Base-by-base conservation (phyloP, 2,888 invertebrate species). In the Tipula vernalis region DNA sequence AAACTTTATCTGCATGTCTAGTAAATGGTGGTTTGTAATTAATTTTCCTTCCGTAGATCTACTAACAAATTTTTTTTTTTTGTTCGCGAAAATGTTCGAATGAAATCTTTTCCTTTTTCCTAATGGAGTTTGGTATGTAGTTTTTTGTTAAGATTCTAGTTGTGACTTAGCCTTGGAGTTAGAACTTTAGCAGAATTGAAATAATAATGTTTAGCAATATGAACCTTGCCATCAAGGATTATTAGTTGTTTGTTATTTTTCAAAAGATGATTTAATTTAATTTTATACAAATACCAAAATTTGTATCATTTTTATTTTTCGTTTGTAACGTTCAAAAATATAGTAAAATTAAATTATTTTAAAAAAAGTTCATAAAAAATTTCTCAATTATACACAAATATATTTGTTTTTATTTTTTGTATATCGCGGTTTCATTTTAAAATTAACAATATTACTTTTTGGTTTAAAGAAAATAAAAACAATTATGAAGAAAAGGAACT, bases 311-410 rank as follows among this genome's bases (percentile, higher is more conserved):
- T 71, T 71, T 18, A 71, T 71, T 71, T 71, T 71, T 71, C 18
- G 28, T 71, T 71, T 71, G 71, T 28, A 28, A 8, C 28, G 71
- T 71, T 71, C 71, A 71, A 71, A 71, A 71, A 12, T 71, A 71
- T 71, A 71, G 28, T 71, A 71, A 71, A 71, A 71, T 71, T 71
- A 71, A 71, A 71, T 71, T 71, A 71, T 71, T 71, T 71, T 28
- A 71, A 71, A 71, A 51, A 71, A 71, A 71, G 71, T 71, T 71
- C 71, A 71, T 71, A 71, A 71, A 71, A 71, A 71, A 71, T 71
- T 71, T 71, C 71, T 15, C 51, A 71, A 18, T 28, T 71, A 71
- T 71, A 71, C 71, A 71, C 28, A 71, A 71, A 71, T n/a, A 71
- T 71, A 10, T 71, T 71, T 71, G 28, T 71, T 71, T 71, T 71